A percentile compares a stretch with the other conserved stretches of the same genome.
phyloP scores from a whole-genome alignment of 2,797 vertebrate species.

The Netta rufina region DNA sequence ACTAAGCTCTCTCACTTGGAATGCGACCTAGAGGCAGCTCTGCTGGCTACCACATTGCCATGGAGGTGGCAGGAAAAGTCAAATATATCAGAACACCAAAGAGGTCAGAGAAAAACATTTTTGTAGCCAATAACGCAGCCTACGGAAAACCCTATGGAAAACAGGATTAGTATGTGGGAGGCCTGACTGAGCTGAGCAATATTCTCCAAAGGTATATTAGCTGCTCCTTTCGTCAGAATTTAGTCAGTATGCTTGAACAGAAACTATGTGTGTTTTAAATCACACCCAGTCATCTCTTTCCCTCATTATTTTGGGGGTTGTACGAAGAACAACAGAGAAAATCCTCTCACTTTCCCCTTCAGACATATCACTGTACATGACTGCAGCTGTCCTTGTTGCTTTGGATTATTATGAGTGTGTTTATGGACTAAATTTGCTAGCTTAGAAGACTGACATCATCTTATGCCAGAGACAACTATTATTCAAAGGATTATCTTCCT shows the following conservation, averaged over 20 bases:
- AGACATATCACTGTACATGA: background rate
- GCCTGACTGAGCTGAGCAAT: background rate
- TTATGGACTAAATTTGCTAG: background rate
- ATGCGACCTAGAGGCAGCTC: background rate
- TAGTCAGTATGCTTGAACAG: background rate
- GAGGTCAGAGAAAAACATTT: background rate
- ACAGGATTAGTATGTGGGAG: background rate
- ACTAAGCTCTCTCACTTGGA: background rate
- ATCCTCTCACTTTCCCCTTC: background rate
- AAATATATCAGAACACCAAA: background rate
- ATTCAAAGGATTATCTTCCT: background rate
- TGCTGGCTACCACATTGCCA: background rate
- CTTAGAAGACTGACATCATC: background rate
- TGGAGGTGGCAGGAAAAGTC: background rate
- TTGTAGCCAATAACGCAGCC: background rate
- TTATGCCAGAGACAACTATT: background rate
- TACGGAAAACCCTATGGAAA: background rate
- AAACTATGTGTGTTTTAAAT: background rate
- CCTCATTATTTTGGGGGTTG: background rate
- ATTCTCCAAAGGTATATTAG: background rate
- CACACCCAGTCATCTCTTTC: background rate
- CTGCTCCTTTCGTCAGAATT: background rate
- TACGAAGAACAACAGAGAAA: background rate
- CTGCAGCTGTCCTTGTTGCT: background rate
- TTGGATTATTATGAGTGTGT: background rate